These are phyloP conservation scores for Crematogaster levior DNA, from an alignment of 2,888 invertebrate species.

Conservation along the genomic window DNA sequence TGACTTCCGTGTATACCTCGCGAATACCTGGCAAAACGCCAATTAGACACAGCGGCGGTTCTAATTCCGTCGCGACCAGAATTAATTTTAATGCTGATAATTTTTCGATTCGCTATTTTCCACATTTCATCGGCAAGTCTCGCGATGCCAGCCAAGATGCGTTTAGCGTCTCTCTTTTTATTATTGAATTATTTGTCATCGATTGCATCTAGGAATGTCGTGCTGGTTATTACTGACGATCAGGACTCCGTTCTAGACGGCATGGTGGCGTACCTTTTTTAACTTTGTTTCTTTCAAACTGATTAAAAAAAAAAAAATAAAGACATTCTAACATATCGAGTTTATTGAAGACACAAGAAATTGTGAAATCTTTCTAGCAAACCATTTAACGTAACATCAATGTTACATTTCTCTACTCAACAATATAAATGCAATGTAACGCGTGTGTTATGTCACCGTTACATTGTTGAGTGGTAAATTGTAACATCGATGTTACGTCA, in stretches of 20 bases:
- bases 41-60: background rate
- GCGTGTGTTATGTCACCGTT: no score
- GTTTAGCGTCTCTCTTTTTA: background rate
- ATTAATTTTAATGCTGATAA: background rate
- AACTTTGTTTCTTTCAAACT: background rate
- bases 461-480: no score
- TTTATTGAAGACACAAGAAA: slow-evolving; percentile 59
- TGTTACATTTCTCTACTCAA: no score
- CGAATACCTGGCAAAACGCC: background rate
- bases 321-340: background rate
- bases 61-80: background rate
- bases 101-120: background rate
- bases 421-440: no score
- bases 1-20: background rate
- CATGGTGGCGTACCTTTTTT: slow-evolving; percentile 87
- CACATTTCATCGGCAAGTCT: no score
- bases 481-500: no score
- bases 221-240: slow-evolving; percentile 94
- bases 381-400: no score
- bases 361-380: no score
- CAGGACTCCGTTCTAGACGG: slow-evolving; percentile 93
- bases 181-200: slow-evolving; percentile 43
- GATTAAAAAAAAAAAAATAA: background rate
- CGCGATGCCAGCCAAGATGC: background rate
- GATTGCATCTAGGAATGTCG: slow-evolving; percentile 88